A percentile compares a stretch with the other conserved stretches of the same genome.
Conservation (phyloP, 2,797 vertebrate species). For the Spondyliosoma cantharus region DNA sequence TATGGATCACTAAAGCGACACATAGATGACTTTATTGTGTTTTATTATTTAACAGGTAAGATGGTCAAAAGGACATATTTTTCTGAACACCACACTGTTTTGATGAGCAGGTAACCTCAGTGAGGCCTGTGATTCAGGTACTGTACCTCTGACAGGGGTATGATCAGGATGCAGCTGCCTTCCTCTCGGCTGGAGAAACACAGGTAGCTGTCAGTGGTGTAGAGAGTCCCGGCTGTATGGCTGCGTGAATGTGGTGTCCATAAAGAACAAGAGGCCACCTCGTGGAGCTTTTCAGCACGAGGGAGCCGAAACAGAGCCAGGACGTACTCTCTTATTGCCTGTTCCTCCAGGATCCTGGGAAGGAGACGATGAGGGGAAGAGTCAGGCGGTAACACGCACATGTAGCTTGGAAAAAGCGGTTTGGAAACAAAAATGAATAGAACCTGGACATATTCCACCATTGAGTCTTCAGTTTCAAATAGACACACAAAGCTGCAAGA, state of each 20-base stretch:
- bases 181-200: conserved; percentile 94
- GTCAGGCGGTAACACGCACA: neutral
- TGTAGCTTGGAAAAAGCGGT: neutral
- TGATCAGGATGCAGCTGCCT: conserved; percentile 89
- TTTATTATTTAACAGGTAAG: neutral
- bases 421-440: neutral
- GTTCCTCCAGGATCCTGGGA: conserved; percentile 91
- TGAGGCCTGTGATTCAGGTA: neutral
- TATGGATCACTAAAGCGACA: neutral
- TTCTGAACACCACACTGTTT: neutral
- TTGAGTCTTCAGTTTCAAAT: neutral
- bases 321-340: conserved; percentile 92
- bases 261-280: conserved; percentile 88
- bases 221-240: conserved; percentile 91
- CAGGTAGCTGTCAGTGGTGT: conserved; percentile 91
- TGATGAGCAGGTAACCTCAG: neutral
- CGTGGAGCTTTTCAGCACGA: conserved; percentile 86
- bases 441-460: neutral
- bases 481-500: neutral
- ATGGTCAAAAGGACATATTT: neutral
- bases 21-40: neutral
- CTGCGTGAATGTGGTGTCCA: conserved; percentile 96
- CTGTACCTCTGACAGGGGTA: conserved; percentile 92
- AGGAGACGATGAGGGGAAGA: neutral
- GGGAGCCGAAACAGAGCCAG: conserved; percentile 93